Conservation (phyloP, 2,113 vertebrate genomes). For the Periophthalmus modestus region DNA sequence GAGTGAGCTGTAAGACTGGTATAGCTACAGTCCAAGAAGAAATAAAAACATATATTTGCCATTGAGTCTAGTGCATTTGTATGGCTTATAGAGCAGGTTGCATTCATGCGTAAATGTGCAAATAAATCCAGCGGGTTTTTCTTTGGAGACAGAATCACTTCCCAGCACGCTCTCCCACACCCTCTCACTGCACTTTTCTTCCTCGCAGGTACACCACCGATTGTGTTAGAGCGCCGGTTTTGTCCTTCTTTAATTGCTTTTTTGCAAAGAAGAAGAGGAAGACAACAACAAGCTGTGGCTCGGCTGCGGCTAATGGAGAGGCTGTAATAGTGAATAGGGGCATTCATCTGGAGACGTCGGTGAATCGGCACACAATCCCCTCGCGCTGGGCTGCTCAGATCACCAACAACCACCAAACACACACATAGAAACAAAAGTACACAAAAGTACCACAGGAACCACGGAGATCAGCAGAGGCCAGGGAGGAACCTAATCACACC, state of each 20-base stretch:
- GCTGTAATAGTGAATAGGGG: constrained; percentile 76
- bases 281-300: constrained; percentile 66
- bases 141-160: constrained; percentile 34
- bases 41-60: constrained; percentile 31
- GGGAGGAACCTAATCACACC: constrained; percentile 69
- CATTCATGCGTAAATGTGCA: constrained; percentile 40
- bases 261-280: constrained; percentile 61
- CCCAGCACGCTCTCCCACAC: constrained; percentile 20
- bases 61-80: constrained; percentile 16
- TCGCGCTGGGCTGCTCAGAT: constrained; percentile 68
- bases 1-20: constrained; percentile 16
- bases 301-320: constrained; percentile 74
- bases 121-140: constrained; percentile 43
- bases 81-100: constrained; percentile 35
- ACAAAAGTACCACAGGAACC: constrained; percentile 20
- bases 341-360: constrained; percentile 75
- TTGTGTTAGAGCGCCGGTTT: constrained; percentile 66
- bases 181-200: constrained; percentile 21
- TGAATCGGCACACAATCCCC: constrained; percentile 74
- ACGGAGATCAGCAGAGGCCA: constrained; percentile 59
- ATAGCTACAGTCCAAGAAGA: constrained; percentile 18
- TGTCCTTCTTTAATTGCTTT: constrained; percentile 76
- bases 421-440: constrained; percentile 16
- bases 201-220: constrained; percentile 56
- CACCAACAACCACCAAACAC: constrained; percentile 64